Evolutionary conservation across 2,113 vertebrate species (phyloP), one percentile per base, ranked within the genome.

Genomic region (Eleginops maclovinus): DNA sequence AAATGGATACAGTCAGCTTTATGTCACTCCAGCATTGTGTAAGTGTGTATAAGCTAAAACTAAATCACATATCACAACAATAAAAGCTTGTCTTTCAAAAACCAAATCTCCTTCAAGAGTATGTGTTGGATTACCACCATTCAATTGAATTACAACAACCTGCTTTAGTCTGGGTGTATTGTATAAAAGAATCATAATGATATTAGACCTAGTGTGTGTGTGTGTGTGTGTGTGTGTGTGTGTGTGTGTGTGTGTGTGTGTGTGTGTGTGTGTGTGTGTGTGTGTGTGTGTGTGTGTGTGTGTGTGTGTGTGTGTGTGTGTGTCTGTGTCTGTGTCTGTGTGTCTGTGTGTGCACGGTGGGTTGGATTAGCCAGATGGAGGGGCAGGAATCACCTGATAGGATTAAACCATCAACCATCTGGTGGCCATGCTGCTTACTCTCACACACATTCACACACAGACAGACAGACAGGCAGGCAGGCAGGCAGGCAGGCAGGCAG

Each of bases 381-480:
- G 82, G 87, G 87, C 85, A 92, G 90, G 88, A 92, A 92, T 92
- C 90, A 93, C 89, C 91, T 92, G 92, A 93, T 93, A 92, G 92
- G 91, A 93, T 92, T 93, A 92, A 92, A 89, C 91, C 89, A 92
- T 92, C 91, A 92, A 84, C 92, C 92, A 93, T 93, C 92, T 92
- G 91, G 77, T 85, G 79, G 84, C 82, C 92, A 83, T 91, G 89
- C 90, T 92, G 90, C 87, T 87, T 51, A 55, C 53, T n/a, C 70
- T 70, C 67, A 65, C 68, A 83, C 69, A 67, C 43, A 70, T 51
- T 54, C 58, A 67, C 3, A 2, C 40, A n/a, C 50, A 51, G 8
- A 75, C 77, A 62, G 40, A 55, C 49, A 63, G 47, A 56, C 36
- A 40, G 47, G 65, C 65, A 58, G 54, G 71, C 49, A 61, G 28